Evolutionary conservation across 2,888 invertebrate species (phyloP), one percentile per base, ranked within the genome.

Genomic region (Brenthis ino): DNA sequence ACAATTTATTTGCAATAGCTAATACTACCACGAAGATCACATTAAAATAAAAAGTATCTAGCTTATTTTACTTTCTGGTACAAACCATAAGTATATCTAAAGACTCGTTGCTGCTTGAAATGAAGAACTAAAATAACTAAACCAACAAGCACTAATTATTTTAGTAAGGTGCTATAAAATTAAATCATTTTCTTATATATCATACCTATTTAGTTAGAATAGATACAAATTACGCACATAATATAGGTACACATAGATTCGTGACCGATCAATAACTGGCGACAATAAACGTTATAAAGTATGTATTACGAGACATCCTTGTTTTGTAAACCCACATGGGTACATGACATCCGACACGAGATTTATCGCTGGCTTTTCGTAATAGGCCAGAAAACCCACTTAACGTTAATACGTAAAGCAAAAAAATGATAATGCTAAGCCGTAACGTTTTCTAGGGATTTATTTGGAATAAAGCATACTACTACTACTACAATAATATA

Each of bases 241-340:
- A 67, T 64, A 54, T 43, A 66, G 33, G 14, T 47, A 50, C 51
- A 33, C 20, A 65, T 58, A 69, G 73, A 78, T 74, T 87, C 88
- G 86, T 88, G 87, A 88, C 85, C 65, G 71, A 74, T 69, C 69
- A 57, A 72, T 70, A 64, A 50, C 33, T 70, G 64, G 75, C 78
- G 80, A 80, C 80, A 83, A 84, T 75, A 80, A 82, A 79, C 47
- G 57, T 11, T 37, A 43, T 43, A 43, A 43, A 28, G 28, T 28
- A 28, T 43, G 48, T 24, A 81, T 78, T 74, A 76, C 77, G 70
- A 76, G 77, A 85, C 80, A 88, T 88, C 87, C 85, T 85, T 84
- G 84, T 86, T 80, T 65, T 61, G 64, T 57, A 58, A 69, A 73
- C 60, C 65, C 60, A 68, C 67, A 54, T 54, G 5, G 53, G 24